Evolutionary conservation across 2,113 vertebrate genomes (phyloP), one percentile per base, ranked within the genome.

Genomic region (Eulemur macaco): DNA sequence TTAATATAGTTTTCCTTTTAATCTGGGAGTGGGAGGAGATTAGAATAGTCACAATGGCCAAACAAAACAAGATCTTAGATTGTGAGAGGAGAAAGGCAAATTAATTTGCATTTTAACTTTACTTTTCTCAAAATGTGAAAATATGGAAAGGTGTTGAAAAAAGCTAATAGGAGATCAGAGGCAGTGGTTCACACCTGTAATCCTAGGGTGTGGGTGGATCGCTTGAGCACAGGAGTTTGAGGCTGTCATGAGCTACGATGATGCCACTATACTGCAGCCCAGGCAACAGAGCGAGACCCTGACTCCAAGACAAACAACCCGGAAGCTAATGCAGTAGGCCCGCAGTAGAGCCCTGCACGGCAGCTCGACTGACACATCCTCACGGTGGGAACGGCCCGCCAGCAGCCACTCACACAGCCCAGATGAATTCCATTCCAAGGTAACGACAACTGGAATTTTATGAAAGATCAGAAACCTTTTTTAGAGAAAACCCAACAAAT

Each of bases 101-200:
- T 2, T 9, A 18, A 52, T 6, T 2, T 45, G 76, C 47, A 9
- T 20, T 54, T 14, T 66, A 18, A 34, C 66, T 77, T 73, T 80
- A 34, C 66, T 77, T 73, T 80, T 56, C 34, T 66, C 21, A 63
- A 21, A 68, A 34, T 5, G n/a, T 0, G 25, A 54, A 88, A 42
- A 52, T 58, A 8, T 0, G 14, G 50, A 31, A 68, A 18, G 6
- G 0, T 39, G 27, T 17, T 12, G 27, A 21, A 52, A 50, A 93
- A 58, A 0, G 1, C 21, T 15, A 8, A 8, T 5, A 3, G 3
- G 27, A 42, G 6, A 0, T 2, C 74, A 2, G 18, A 39, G 3
- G 29, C 47, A 69, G 76, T 25, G 58, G 58, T 9, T 25, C 58
- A 60, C 3, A 4, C 58, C 58, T 60, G 58, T 27, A 27, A 25